These are phyloP conservation scores for Athene noctua DNA, from an alignment of 2,113 vertebrate species.

Conservation along the genomic window DNA sequence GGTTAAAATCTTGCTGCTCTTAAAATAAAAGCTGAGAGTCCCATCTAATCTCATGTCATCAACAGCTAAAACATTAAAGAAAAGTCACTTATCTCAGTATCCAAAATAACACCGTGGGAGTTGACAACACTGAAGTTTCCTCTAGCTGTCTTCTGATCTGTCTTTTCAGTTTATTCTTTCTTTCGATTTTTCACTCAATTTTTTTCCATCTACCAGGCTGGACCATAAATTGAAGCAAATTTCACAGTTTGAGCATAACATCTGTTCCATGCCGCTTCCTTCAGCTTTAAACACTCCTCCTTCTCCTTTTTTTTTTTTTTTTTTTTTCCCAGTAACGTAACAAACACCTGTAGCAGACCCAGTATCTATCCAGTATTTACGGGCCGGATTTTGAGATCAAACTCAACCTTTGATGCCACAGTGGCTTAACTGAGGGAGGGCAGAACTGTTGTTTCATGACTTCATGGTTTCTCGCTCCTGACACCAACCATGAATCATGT, in stretches of 20 bases:
- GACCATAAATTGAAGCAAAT: not conserved
- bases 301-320: not conserved
- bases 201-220: not conserved
- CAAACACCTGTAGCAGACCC: not conserved
- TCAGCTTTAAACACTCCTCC: not conserved
- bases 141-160: not conserved
- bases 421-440: not conserved
- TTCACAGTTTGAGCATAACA: not conserved
- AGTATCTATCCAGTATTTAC: not conserved
- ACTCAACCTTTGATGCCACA: not conserved
- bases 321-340: not conserved
- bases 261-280: not conserved
- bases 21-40: not conserved
- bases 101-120: not conserved
- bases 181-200: not conserved
- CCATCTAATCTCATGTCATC: not conserved
- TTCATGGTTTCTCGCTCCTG: not conserved
- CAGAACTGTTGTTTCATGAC: not conserved
- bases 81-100: not conserved
- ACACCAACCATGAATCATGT: not conserved
- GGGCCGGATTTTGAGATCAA: not conserved
- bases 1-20: not conserved
- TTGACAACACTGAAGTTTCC: not conserved
- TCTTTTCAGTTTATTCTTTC: not conserved
- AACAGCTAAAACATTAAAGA: not conserved